These are phyloP conservation scores for Nasonia longicornis DNA, from an alignment of 1,140 invertebrate species.

Conservation along the genomic window DNA sequence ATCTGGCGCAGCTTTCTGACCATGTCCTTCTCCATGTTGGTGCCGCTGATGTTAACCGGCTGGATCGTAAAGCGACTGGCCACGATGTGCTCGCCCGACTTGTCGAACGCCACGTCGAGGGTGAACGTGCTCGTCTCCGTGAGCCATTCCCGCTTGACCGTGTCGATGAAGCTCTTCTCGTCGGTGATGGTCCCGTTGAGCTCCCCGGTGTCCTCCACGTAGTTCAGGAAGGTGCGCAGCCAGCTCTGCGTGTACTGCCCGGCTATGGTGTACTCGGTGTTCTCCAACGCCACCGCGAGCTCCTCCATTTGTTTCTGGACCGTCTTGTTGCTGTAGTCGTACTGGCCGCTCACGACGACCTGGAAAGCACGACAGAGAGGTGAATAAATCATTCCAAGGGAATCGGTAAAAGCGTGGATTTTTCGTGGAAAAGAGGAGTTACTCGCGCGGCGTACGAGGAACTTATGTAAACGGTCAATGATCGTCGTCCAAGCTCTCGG, in stretches of 20 bases:
- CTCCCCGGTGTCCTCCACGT: slow-evolving; percentile 80
- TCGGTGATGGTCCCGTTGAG: slow-evolving; percentile 80
- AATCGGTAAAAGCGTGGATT: slow-evolving; percentile 17
- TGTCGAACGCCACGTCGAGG: slow-evolving; percentile 88
- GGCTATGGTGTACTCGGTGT: slow-evolving; percentile 82
- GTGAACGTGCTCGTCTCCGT: slow-evolving; percentile 80
- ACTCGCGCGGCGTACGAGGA: not conserved
- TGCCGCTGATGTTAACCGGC: slow-evolving; percentile 88
- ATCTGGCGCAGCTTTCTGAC: slow-evolving; percentile 83
- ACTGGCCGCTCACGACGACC: slow-evolving; percentile 87
- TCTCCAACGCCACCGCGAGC: slow-evolving; percentile 83
- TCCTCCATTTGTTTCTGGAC: slow-evolving; percentile 85
- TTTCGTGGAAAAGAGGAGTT: not conserved
- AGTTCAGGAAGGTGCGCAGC: slow-evolving; percentile 86
- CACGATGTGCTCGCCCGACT: slow-evolving; percentile 79
- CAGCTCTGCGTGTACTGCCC: slow-evolving; percentile 91
- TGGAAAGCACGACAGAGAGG: slow-evolving; percentile 62
- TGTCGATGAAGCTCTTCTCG: slow-evolving; percentile 80
- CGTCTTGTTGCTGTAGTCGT: slow-evolving; percentile 86
- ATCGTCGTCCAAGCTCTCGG: not conserved
- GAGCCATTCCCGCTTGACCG: slow-evolving; percentile 82
- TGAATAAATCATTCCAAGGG: too few relatives aligned
- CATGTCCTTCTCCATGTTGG: slow-evolving; percentile 93
- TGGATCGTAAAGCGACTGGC: slow-evolving; percentile 90
- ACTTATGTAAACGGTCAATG: slow-evolving; percentile 22